A percentile compares a stretch with the other conserved stretches of the same genome.
Conservation (phyloP, 2,113 vertebrate genomes). For the Strigops habroptila region DNA sequence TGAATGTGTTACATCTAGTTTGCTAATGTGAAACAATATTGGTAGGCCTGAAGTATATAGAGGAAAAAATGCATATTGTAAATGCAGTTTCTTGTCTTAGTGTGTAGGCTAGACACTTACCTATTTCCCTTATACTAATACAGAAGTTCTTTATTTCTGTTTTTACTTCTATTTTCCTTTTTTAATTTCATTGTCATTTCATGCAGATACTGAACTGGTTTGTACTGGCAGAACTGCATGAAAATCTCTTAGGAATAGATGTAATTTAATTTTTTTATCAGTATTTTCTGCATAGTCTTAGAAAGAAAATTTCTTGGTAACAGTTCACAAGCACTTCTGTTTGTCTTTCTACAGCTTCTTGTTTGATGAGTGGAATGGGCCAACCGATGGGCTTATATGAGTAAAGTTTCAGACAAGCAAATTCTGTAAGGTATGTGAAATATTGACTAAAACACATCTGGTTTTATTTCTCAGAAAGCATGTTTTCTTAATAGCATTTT, state of each 20-base stretch:
- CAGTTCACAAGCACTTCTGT: neutral
- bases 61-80: neutral
- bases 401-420: neutral
- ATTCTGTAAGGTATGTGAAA: neutral
- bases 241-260: neutral
- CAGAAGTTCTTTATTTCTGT: neutral
- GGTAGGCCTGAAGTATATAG: neutral
- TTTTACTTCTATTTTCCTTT: neutral
- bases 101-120: neutral
- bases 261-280: neutral
- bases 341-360: neutral
- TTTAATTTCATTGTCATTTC: neutral
- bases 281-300: neutral
- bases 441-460: neutral
- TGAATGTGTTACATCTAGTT: neutral
- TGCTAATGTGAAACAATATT: neutral
- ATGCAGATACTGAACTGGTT: neutral
- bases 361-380: neutral
- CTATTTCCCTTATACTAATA: neutral
- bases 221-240: neutral
- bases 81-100: neutral
- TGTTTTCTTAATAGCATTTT: neutral
- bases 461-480: neutral
- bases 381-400: rapidly evolving
- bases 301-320: neutral